Evolutionary conservation across 2,113 vertebrate genomes (phyloP).

Genomic region (Melanerpes aurifrons): DNA sequence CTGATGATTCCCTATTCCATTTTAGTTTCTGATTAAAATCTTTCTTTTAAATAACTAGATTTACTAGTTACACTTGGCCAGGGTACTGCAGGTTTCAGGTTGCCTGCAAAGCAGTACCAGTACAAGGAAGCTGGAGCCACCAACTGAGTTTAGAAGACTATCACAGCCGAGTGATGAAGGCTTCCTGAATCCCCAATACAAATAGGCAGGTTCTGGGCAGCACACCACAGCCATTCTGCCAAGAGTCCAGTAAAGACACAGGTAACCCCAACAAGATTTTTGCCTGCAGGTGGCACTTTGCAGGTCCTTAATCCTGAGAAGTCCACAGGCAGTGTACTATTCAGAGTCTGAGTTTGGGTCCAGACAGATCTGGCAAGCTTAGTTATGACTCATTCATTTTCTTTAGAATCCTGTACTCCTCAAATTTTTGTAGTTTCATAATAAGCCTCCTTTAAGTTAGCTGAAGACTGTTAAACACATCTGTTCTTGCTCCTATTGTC

Average conservation of each 20-base stretch:
- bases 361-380: constrained; percentile 37
- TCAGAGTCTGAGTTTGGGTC: not conserved
- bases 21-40: not conserved
- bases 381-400: constrained; percentile 41
- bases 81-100: not conserved
- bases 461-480: constrained; percentile 46
- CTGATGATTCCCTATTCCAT: not conserved
- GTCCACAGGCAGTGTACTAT: not conserved
- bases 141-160: not conserved
- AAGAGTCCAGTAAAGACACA: not conserved
- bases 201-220: not conserved
- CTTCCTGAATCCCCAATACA: not conserved
- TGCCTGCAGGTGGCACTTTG: not conserved
- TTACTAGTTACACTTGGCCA: not conserved
- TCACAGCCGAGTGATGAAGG: not conserved
- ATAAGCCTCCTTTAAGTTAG: constrained; percentile 25
- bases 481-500: constrained; percentile 31
- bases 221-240: not conserved
- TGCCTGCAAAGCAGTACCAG: not conserved
- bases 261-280: not conserved
- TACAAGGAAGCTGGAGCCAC: not conserved
- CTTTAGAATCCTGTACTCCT: constrained; percentile 36
- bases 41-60: not conserved
- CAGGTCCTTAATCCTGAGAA: not conserved
- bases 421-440: constrained; percentile 37